Evolutionary conservation across 2,113 vertebrate species (phyloP).

Genomic region (Scopus umbretta): DNA sequence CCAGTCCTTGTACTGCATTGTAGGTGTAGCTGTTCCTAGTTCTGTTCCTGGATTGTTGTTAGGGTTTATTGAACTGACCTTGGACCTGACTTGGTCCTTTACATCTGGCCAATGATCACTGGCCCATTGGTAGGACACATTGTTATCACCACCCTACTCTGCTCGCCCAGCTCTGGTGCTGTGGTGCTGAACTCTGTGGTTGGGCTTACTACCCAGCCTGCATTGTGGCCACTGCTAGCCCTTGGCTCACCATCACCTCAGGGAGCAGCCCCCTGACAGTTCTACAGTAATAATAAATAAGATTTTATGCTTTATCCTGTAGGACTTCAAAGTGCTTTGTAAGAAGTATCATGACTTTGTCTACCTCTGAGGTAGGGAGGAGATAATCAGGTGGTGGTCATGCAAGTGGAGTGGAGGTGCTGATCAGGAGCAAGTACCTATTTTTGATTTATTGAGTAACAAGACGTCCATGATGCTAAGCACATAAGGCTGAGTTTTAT

Average conservation of each 20-base stretch:
- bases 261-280: not conserved
- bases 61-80: not conserved
- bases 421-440: not conserved
- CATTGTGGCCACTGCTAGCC: not conserved
- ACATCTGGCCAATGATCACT: not conserved
- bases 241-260: not conserved
- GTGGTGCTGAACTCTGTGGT: not conserved
- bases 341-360: not conserved
- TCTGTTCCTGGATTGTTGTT: not conserved
- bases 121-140: rapidly evolving
- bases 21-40: not conserved
- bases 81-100: not conserved
- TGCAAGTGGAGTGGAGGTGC: not conserved
- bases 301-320: not conserved
- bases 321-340: not conserved
- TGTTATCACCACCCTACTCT: not conserved
- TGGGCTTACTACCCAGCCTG: not conserved
- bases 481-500: not conserved
- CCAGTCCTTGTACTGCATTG: not conserved
- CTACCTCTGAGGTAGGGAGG: not conserved
- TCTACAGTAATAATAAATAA: not conserved
- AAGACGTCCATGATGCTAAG: not conserved
- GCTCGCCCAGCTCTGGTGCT: not conserved
- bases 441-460: not conserved
- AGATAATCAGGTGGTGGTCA: not conserved